Conservation (phyloP, 2,797 vertebrate genomes). For the Macrochelys suwanniensis region DNA sequence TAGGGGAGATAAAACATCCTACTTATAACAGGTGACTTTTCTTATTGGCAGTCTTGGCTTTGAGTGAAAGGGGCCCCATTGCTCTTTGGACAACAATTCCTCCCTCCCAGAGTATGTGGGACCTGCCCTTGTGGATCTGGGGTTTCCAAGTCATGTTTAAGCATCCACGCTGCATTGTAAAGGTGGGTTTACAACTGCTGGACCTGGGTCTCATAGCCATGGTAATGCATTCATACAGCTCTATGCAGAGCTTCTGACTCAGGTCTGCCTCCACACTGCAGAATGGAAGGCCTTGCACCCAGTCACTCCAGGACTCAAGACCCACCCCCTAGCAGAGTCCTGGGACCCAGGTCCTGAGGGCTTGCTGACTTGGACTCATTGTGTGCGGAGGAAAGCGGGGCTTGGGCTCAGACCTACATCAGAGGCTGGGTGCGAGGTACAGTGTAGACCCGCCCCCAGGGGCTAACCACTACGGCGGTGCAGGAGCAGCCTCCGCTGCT, state of each 20-base stretch:
- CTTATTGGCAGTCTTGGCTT: background rate
- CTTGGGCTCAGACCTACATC: no score
- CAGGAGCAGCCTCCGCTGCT: no score
- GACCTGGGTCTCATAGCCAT: background rate
- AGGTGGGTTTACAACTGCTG: background rate
- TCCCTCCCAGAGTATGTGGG: background rate
- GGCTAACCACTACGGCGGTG: background rate
- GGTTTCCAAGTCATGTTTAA: background rate
- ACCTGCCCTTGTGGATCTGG: background rate
- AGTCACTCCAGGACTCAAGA: background rate
- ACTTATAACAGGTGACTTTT: background rate
- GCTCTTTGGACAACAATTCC: background rate
- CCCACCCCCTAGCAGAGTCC: background rate
- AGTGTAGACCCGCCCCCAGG: background rate
- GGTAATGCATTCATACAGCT: background rate
- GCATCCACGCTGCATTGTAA: no score
- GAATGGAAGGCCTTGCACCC: background rate
- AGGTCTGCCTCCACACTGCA: background rate
- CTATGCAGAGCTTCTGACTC: background rate
- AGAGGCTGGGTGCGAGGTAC: no score
- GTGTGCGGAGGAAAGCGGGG: background rate
- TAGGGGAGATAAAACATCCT: background rate
- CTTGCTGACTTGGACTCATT: background rate
- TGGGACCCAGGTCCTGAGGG: background rate
- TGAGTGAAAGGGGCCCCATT: background rate